A percentile compares a stretch with the other conserved stretches of the same genome.
These are phyloP conservation scores for Coelogynopora nodosa DNA, from an alignment of 2,888 invertebrate genomes.

Conservation along the genomic window DNA sequence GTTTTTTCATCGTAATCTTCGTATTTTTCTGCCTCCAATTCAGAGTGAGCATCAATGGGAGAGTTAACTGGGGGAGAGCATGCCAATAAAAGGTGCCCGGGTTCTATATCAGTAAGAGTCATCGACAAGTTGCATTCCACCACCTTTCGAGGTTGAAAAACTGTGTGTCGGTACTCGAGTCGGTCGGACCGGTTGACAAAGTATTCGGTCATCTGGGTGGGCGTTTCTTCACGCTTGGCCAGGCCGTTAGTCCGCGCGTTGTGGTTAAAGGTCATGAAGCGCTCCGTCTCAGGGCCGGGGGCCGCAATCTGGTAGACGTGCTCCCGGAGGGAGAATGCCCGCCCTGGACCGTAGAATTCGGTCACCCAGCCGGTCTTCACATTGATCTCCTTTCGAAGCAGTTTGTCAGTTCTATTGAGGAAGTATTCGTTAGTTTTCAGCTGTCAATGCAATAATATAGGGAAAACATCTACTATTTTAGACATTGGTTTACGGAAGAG, in stretches of 20 bases:
- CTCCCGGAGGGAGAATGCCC: slow-evolving; percentile 51
- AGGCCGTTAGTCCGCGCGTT: slow-evolving; percentile 72
- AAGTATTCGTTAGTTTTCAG: background rate
- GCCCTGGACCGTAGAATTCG: slow-evolving; percentile 17
- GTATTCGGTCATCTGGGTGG: slow-evolving; percentile 58
- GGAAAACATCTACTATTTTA: no score
- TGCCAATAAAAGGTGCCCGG: no score
- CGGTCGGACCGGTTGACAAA: slow-evolving; percentile 48
- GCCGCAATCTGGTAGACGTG: slow-evolving; percentile 57
- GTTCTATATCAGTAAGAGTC: no score
- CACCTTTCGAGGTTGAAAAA: background rate
- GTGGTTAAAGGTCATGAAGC: slow-evolving; percentile 66
- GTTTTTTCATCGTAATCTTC: background rate
- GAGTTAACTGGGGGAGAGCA: no score
- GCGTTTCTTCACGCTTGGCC: slow-evolving; percentile 58
- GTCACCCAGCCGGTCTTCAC: slow-evolving; percentile 29
- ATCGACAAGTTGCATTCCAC: background rate
- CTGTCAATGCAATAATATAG: no score
- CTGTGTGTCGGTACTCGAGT: background rate
- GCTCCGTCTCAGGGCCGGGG: slow-evolving; percentile 62
- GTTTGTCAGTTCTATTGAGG: background rate
- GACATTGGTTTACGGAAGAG: no score
- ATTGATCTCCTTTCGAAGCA: background rate
- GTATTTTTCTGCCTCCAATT: background rate
- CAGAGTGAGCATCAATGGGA: no score